Conservation (phyloP, 2,797 vertebrate genomes). For the Muscicapa comitata region DNA sequence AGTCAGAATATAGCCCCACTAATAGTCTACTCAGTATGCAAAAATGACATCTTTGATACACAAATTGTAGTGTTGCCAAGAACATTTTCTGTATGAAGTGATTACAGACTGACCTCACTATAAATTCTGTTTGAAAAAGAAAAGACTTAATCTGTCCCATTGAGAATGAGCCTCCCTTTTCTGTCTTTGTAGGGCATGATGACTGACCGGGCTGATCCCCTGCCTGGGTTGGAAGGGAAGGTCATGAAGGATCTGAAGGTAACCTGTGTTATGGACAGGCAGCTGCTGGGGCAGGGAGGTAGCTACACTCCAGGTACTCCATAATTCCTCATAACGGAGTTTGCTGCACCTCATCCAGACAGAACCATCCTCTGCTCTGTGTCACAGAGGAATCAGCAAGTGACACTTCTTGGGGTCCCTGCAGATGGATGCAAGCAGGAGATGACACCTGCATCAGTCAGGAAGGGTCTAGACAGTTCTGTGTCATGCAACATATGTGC, state of each 20-base stretch:
- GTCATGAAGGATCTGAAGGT: not conserved
- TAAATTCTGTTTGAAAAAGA: not conserved
- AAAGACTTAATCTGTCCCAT: not conserved
- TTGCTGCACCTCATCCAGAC: not conserved
- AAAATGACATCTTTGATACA: not conserved
- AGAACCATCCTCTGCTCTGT: not conserved
- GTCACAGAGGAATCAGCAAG: not conserved
- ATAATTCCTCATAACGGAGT: not conserved
- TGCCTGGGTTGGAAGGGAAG: not conserved
- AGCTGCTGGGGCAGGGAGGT: not conserved
- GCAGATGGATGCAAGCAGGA: not conserved
- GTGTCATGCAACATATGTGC: accelerated
- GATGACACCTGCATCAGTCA: not conserved
- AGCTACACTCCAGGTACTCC: not conserved
- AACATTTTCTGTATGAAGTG: not conserved
- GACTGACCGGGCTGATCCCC: not conserved
- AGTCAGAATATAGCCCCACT: not conserved
- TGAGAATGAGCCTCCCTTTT: not conserved
- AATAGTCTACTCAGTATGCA: not conserved
- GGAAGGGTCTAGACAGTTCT: not conserved
- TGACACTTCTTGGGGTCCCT: not conserved
- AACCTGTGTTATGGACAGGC: not conserved
- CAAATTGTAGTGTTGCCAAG: not conserved
- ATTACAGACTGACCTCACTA: not conserved
- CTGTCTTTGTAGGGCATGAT: not conserved